Evolutionary conservation across 2,888 invertebrate species (phyloP).

Genomic region (Escarpia spicata): DNA sequence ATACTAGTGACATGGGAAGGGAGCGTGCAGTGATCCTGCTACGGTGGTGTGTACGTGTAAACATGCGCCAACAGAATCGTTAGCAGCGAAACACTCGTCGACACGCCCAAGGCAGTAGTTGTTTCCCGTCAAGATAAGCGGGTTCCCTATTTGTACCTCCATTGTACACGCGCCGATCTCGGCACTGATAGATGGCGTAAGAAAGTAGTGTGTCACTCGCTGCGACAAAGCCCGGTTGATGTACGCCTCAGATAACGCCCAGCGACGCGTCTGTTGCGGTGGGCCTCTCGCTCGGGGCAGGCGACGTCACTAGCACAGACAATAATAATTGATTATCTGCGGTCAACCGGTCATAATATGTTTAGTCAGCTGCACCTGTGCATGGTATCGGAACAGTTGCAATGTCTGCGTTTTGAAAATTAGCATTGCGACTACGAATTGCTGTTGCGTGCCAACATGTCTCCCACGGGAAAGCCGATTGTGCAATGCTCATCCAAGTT

Average conservation of each 20-base stretch:
- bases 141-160: neutral
- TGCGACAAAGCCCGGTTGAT: neutral
- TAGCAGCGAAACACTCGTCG: neutral
- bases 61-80: neutral
- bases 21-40: neutral
- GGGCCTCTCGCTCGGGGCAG: neutral
- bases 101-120: neutral
- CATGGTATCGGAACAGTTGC: neutral
- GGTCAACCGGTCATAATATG: neutral
- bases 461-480: neutral
- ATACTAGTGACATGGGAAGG: no score
- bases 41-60: neutral
- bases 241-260: neutral
- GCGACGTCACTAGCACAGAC: neutral
- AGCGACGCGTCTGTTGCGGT: neutral
- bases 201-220: neutral
- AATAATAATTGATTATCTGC: neutral
- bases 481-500: neutral
- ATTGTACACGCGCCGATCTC: neutral
- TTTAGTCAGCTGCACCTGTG: neutral
- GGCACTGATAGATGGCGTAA: neutral
- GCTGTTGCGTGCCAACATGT: neutral
- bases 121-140: neutral
- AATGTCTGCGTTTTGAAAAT: neutral
- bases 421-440: neutral